These are phyloP conservation scores for Empidonax alnorum DNA, from an alignment of 2,113 vertebrate species.

Conservation along the genomic window DNA sequence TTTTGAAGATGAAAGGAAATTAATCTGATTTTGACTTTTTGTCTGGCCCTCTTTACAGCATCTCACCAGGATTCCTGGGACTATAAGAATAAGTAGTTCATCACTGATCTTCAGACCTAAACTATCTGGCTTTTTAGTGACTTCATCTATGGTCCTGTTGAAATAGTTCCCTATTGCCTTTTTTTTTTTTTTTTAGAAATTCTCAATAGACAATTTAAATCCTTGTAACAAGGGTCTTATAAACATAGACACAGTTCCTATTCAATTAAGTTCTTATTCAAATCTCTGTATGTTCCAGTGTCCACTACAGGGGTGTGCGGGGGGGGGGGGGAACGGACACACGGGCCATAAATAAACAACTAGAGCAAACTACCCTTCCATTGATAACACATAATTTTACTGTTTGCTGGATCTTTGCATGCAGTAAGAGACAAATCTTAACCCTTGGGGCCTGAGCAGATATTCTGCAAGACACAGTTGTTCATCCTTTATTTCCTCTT, in stretches of 20 bases:
- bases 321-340: too few species aligned
- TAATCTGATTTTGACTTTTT: background rate
- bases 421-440: background rate
- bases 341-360: background rate
- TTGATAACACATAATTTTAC: background rate
- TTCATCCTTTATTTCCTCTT: background rate
- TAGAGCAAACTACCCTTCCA: background rate
- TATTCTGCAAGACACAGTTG: background rate
- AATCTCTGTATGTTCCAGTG: background rate
- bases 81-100: background rate
- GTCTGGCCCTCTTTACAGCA: background rate
- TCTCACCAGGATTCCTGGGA: background rate
- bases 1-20: constrained; percentile 15
- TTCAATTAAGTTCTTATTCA: background rate
- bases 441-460: background rate
- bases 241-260: background rate
- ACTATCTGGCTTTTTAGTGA: background rate
- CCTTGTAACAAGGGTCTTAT: background rate
- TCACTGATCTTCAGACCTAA: background rate
- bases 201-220: background rate
- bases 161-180: background rate
- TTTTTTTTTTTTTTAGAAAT: background rate
- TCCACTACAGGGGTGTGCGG: background rate
- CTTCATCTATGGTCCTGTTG: background rate
- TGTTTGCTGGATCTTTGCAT: background rate